A percentile compares a stretch with the other conserved stretches of the same genome.
phyloP scores from a whole-genome alignment of 2,888 invertebrate genomes.

The Cryptops parisi region DNA sequence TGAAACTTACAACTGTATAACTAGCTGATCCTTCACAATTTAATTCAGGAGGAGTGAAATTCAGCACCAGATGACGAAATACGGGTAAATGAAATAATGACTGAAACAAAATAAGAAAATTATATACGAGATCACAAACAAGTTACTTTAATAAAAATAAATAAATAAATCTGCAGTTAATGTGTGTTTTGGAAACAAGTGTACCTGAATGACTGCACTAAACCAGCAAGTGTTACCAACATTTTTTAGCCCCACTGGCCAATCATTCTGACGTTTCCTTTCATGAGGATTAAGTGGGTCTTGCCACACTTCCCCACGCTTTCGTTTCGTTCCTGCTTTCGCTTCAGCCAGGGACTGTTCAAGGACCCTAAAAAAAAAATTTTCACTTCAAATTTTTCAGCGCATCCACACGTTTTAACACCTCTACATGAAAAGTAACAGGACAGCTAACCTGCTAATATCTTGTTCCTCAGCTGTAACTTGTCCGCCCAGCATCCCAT shows the following conservation, averaged over 20 bases:
- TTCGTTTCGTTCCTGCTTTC: conserved; percentile 31
- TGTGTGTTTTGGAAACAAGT: background rate
- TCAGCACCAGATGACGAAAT: conserved; percentile 31
- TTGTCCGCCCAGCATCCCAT: conserved; percentile 30
- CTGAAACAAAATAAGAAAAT: conserved; percentile 24
- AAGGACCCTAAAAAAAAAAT: conserved; percentile 26
- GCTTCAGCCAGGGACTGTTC: conserved; percentile 34
- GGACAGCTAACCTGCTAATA: conserved; percentile 28
- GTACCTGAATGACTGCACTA: conserved; percentile 36
- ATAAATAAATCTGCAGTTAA: background rate
- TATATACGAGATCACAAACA: background rate
- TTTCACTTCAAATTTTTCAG: conserved; percentile 1
- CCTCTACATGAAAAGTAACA: background rate
- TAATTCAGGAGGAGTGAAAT: conserved; percentile 25
- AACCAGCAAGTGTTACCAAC: conserved; percentile 39
- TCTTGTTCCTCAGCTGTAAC: conserved; percentile 33
- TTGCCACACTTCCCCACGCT: conserved; percentile 32
- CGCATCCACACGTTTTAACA: background rate
- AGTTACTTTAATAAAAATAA: background rate
- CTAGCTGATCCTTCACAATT: conserved; percentile 12
- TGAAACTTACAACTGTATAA: conserved; percentile 17
- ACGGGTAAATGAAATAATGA: conserved; percentile 34
- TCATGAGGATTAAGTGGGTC: conserved; percentile 35
- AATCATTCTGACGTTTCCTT: conserved; percentile 24
- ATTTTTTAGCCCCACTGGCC: conserved; percentile 37